These are phyloP conservation scores for Protobothrops mucrosquamatus DNA, from an alignment of 2,113 vertebrate species.

Conservation along the genomic window DNA sequence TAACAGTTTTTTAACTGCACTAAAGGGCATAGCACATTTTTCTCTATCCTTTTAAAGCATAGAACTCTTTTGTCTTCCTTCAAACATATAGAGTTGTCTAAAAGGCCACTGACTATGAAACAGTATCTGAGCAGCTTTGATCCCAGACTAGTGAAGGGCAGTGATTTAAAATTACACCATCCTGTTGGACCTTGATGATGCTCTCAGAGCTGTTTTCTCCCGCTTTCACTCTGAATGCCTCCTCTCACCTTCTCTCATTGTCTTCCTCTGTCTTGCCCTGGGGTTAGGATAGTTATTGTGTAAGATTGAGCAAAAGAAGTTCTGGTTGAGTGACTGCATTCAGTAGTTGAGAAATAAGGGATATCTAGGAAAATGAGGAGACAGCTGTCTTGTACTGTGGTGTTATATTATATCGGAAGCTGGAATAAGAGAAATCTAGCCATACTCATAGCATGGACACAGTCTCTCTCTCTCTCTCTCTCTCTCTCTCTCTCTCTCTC, in stretches of 20 bases:
- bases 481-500: no score
- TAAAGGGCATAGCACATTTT: neutral
- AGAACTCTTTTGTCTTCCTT: conserved; percentile 7
- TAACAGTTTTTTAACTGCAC: conserved; percentile 7
- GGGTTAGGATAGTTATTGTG: conserved; percentile 28
- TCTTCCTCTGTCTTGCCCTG: conserved; percentile 19
- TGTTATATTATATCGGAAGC: neutral
- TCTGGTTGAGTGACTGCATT: conserved; percentile 24
- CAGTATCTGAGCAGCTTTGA: conserved; percentile 32
- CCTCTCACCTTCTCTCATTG: conserved; percentile 22
- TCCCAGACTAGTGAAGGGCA: conserved; percentile 11
- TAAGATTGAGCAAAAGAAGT: conserved; percentile 26
- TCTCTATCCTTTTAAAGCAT: neutral
- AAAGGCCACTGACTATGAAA: conserved; percentile 21
- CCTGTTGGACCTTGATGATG: conserved; percentile 20
- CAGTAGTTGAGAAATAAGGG: conserved; percentile 4
- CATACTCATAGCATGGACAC: neutral
- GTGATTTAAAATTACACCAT: conserved; percentile 25
- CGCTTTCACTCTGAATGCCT: conserved; percentile 29
- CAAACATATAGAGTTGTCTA: neutral
- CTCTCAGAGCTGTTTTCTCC: conserved; percentile 19
- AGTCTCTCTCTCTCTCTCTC: neutral
- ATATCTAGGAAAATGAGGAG: conserved; percentile 7
- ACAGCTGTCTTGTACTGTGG: neutral
- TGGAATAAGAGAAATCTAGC: neutral